These are phyloP conservation scores for Polyommatus icarus DNA, from an alignment of 2,888 invertebrate species.

Conservation along the genomic window DNA sequence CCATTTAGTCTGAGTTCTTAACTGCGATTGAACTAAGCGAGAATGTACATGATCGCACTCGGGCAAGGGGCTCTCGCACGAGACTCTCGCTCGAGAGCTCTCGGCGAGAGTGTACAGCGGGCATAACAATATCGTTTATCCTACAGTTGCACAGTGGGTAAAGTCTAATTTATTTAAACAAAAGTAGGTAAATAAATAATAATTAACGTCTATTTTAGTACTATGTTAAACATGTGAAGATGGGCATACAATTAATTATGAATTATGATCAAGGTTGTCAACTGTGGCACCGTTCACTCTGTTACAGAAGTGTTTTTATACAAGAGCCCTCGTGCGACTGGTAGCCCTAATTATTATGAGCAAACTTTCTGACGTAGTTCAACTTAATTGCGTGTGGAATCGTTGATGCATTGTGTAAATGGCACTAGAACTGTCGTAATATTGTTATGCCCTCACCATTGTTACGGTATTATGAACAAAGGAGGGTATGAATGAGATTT, in stretches of 20 bases:
- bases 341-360: constrained; percentile 16
- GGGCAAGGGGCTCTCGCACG: too few relatives aligned
- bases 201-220: neutral
- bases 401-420: neutral
- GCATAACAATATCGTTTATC: too few relatives aligned
- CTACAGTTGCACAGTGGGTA: too few relatives aligned
- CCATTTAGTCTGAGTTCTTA: too few relatives aligned
- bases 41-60: too few relatives aligned
- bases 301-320: neutral
- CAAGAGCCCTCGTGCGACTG: neutral
- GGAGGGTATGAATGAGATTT: neutral
- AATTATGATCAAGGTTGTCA: constrained; percentile 7
- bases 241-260: neutral
- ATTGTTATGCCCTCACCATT: neutral
- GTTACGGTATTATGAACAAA: neutral
- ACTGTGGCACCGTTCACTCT: neutral
- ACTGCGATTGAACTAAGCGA: too few relatives aligned
- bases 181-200: too few relatives aligned
- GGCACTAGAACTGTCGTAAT: constrained; percentile 1
- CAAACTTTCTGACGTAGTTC: constrained; percentile 12
- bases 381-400: neutral
- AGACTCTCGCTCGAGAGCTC: too few relatives aligned
- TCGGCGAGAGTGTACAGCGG: too few relatives aligned
- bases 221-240: neutral
- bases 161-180: too few relatives aligned